phyloP scores from a whole-genome alignment of 2,113 vertebrate species.

The Damaliscus lunatus region DNA sequence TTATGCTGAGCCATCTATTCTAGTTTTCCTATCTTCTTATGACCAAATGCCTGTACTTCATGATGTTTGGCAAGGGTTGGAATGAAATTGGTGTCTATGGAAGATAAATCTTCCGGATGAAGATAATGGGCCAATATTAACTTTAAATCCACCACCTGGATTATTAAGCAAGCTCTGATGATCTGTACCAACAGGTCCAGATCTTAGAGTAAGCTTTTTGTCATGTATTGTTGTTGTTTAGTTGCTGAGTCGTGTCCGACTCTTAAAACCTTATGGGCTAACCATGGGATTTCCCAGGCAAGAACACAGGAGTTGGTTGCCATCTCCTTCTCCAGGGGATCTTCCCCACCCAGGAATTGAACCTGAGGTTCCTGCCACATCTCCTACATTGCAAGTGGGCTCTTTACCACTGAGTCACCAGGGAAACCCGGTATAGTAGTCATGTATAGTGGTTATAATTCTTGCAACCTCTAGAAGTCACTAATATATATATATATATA shows the following conservation, averaged over 20 bases:
- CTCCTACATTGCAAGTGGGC: not conserved
- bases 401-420: not conserved
- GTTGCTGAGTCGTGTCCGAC: not conserved
- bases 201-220: not conserved
- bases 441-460: not conserved
- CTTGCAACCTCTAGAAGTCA: slow-evolving; percentile 48
- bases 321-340: not conserved
- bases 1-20: not conserved
- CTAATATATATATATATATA: not conserved
- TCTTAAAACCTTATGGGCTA: not conserved
- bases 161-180: not conserved
- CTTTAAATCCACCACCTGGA: not conserved
- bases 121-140: not conserved
- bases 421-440: not conserved
- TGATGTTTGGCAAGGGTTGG: not conserved
- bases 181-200: not conserved
- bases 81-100: not conserved
- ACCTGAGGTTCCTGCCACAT: rapidly evolving
- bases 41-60: slow-evolving; percentile 21
- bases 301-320: not conserved
- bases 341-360: not conserved
- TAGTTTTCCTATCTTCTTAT: not conserved
- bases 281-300: not conserved
- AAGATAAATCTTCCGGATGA: slow-evolving; percentile 1
- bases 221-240: not conserved